Conservation (phyloP, 2,113 vertebrate species). For the Bagarius yarrelli region DNA sequence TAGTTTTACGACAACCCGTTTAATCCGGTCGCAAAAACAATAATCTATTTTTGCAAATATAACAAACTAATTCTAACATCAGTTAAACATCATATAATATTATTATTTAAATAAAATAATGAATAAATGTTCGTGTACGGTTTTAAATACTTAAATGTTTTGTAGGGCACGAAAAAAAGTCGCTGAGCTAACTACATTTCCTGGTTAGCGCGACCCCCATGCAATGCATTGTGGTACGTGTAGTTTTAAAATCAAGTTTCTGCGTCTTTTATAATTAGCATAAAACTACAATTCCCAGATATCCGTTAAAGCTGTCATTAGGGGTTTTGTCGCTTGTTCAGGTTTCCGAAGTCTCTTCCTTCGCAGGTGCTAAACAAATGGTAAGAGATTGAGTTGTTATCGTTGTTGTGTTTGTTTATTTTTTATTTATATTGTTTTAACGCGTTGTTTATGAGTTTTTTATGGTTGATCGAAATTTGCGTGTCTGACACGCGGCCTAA, state of each 20-base stretch:
- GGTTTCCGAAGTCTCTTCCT: conserved; percentile 60
- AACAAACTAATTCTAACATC: background rate
- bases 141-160: background rate
- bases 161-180: conserved; percentile 29
- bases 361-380: conserved; percentile 59
- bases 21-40: background rate
- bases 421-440: background rate
- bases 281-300: conserved; percentile 65
- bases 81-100: background rate
- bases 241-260: conserved; percentile 24
- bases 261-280: rapidly evolving
- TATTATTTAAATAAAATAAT: background rate
- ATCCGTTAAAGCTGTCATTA: background rate
- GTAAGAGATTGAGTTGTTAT: conserved; percentile 49
- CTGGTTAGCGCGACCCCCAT: background rate
- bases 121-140: background rate
- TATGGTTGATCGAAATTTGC: background rate
- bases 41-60: background rate
- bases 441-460: background rate
- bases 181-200: conserved; percentile 46
- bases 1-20: conserved; percentile 50
- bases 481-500: background rate
- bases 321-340: conserved; percentile 56
- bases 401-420: background rate
- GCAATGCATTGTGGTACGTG: conserved; percentile 56